Evolutionary conservation across 2,797 vertebrate genomes (phyloP), one percentile per base, ranked within the genome.

Genomic region (Hoplostethus atlanticus): DNA sequence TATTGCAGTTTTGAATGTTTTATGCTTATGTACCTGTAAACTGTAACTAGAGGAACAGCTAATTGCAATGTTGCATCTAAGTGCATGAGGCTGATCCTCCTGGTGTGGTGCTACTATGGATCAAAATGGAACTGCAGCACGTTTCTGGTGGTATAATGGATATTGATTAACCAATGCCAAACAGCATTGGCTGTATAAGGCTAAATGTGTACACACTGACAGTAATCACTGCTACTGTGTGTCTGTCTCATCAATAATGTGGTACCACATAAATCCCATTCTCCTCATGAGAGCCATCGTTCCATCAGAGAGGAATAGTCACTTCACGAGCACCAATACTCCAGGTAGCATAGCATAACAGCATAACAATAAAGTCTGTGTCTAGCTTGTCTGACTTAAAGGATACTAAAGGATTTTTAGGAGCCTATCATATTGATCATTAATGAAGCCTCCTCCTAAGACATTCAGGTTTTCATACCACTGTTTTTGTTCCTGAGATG

Each of bases 101-200:
- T 52, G 44, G 40, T 46, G 5, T 64, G 51, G 48, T 34, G 25
- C 17, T n/a, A 46, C 65, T 54, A 13, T 64, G 28, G 47, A 59
- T 31, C 6, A 63, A 55, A 75, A 46, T 69, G 67, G 28, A 72
- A 3, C 25, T 62, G 25, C 25, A 72, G 36, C 67, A 71, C 48
- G 47, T 48, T 34, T 44, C 34, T 77, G 9, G 16, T 36, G 44
- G 56, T 63, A 12, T 77, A 85, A 86, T 88, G 79, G 76, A 62
- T 86, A 92, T 90, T 76, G 84, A 89, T 87, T 75, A 36, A 71
- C 57, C 56, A 68, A 46, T 30, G 55, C 6, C 67, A 83, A 76
- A 73, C 78, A 64, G 56, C 28, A 34, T 36, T 25, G 57, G 47
- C 56, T 71, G 48, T 61, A 63, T 55, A 25, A 63, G 56, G 60